A percentile compares a stretch with the other conserved stretches of the same genome.
Evolutionary conservation across 2,113 vertebrate species (phyloP).

Genomic region (Mus pahari): DNA sequence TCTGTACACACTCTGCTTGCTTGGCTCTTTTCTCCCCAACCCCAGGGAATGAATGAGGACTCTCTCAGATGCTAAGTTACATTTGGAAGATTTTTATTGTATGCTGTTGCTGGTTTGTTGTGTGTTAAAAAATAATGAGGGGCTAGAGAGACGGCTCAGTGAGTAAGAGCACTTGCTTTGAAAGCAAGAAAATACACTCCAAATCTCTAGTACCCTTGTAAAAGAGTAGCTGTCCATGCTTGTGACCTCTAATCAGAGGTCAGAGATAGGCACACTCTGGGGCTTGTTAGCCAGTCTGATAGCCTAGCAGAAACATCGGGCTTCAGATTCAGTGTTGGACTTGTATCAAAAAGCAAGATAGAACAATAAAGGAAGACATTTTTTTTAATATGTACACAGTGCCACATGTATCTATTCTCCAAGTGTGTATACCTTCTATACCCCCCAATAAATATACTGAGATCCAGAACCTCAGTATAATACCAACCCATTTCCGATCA

Average conservation of each 20-base stretch:
- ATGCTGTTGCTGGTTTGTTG: constrained; percentile 23
- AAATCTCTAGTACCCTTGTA: not conserved
- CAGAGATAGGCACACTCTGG: not conserved
- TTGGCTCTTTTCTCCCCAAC: not conserved
- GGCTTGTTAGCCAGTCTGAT: not conserved
- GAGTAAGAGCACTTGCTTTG: not conserved
- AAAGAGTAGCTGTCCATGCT: not conserved
- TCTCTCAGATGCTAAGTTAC: constrained; percentile 8
- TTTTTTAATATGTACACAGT: not conserved
- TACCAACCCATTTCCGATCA: not conserved
- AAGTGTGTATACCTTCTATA: not conserved
- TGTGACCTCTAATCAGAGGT: not conserved
- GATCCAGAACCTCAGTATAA: not conserved
- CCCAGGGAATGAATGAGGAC: not conserved
- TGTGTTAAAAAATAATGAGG: constrained; percentile 37
- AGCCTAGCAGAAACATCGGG: not conserved
- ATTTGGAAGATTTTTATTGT: constrained; percentile 41
- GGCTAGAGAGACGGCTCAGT: not conserved
- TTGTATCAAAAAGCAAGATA: not conserved
- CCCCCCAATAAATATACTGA: not conserved
- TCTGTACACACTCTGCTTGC: not conserved
- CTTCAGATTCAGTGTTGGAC: not conserved
- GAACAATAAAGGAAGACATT: not conserved
- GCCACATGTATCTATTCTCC: not conserved
- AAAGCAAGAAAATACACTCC: not conserved